phyloP scores from a whole-genome alignment of 2,797 vertebrate genomes.

The Poecile montanus region DNA sequence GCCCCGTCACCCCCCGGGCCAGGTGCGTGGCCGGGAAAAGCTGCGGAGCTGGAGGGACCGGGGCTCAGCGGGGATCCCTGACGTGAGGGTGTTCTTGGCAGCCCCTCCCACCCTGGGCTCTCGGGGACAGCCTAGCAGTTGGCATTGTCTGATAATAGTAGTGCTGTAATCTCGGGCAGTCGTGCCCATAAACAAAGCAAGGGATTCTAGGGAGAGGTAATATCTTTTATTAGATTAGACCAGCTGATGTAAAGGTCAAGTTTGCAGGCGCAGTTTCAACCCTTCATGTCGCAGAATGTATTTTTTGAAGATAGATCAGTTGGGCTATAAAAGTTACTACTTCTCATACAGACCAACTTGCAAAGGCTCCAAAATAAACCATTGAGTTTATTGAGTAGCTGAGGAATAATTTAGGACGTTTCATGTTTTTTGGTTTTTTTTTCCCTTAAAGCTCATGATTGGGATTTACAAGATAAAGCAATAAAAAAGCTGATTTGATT shows the following conservation, averaged over 20 bases:
- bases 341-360: background rate
- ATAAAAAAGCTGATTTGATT: background rate
- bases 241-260: constrained; percentile 55
- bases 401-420: background rate
- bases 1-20: accelerated
- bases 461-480: background rate
- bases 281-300: background rate
- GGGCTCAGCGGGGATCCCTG: background rate
- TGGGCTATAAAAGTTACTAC: background rate
- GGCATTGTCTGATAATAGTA: constrained; percentile 30
- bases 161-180: background rate
- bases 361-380: background rate
- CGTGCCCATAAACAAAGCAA: constrained; percentile 46
- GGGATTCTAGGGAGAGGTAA: constrained; percentile 42
- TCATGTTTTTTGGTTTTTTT: background rate
- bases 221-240: constrained; percentile 56
- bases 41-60: accelerated
- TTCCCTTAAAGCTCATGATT: background rate
- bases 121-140: background rate
- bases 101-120: background rate
- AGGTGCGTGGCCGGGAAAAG: accelerated
- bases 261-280: constrained; percentile 29
- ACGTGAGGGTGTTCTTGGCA: background rate
- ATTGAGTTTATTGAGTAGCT: background rate
- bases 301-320: background rate